Evolutionary conservation across 2,888 invertebrate species (phyloP).

Genomic region (Drosophila recens): DNA sequence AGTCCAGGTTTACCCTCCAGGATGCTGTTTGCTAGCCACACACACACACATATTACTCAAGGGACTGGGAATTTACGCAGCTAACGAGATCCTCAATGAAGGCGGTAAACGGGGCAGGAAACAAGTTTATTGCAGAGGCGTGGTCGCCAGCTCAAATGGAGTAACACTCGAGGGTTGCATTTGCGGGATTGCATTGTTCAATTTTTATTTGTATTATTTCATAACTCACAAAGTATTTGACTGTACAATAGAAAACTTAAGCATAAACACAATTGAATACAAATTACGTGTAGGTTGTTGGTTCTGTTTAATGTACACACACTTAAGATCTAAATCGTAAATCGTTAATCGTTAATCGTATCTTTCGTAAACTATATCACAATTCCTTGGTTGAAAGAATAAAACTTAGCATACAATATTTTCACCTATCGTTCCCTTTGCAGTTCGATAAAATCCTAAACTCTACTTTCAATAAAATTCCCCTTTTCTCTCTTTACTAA

Average conservation of each 20-base stretch:
- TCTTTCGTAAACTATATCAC: conserved; percentile 67
- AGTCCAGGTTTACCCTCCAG: conserved; percentile 44
- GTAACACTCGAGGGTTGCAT: conserved; percentile 51
- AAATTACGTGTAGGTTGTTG: conserved; percentile 32
- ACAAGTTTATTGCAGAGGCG: conserved; percentile 44
- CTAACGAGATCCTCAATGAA: conserved; percentile 2
- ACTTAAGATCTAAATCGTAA: conserved; percentile 33
- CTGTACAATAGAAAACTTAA: conserved; percentile 62
- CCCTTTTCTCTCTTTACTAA: neutral
- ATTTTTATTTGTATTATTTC: conserved; percentile 42
- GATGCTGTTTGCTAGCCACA: conserved; percentile 17
- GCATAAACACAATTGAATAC: conserved; percentile 36
- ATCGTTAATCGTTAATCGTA: conserved; percentile 4
- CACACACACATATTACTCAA: conserved; percentile 8
- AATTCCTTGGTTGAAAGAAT: conserved; percentile 41
- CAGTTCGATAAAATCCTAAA: conserved; percentile 58
- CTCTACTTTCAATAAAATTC: neutral
- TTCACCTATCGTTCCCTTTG: conserved; percentile 77
- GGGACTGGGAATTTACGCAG: conserved; percentile 41
- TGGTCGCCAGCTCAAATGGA: conserved; percentile 13
- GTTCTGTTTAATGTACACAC: conserved; percentile 22
- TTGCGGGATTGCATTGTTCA: conserved; percentile 52
- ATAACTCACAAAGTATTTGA: conserved; percentile 42
- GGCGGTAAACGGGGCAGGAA: conserved; percentile 36
- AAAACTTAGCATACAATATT: conserved; percentile 42